Conservation (phyloP, 2,113 vertebrate species). For the Murina feae region DNA sequence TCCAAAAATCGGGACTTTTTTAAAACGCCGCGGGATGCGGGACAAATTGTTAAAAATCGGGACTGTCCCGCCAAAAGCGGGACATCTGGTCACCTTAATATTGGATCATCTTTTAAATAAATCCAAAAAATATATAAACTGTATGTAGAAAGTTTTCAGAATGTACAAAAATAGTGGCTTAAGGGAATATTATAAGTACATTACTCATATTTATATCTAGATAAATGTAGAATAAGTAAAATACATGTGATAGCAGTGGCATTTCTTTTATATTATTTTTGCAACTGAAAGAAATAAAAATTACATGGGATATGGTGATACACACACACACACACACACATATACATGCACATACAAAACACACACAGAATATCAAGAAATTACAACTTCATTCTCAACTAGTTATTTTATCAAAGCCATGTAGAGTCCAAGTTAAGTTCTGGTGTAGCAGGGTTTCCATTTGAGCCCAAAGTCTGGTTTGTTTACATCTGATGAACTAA, state of each 20-base stretch:
- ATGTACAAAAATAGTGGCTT: not conserved
- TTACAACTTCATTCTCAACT: not conserved
- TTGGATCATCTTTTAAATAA: conserved; percentile 2
- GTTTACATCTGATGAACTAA: not conserved
- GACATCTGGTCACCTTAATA: too few species aligned
- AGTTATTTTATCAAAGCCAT: conserved; percentile 3
- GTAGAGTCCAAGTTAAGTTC: not conserved
- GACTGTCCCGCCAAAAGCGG: too few species aligned
- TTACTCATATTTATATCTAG: conserved; percentile 8
- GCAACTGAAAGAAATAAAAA: conserved; percentile 4
- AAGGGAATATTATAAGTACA: not conserved
- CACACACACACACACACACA: not conserved
- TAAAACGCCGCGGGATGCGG: too few species aligned
- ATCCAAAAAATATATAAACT: not conserved
- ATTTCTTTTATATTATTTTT: not conserved
- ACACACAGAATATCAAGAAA: not conserved
- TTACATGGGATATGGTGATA: not conserved
- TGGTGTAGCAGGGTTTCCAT: not conserved
- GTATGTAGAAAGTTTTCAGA: not conserved
- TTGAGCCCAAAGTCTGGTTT: not conserved
- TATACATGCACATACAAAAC: not conserved
- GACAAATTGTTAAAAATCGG: too few species aligned
- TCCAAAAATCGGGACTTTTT: too few species aligned
- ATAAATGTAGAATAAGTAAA: not conserved
- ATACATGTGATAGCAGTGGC: not conserved